Evolutionary conservation across 1,140 invertebrate species (phyloP).

Genomic region (Drosophila setifemur): DNA sequence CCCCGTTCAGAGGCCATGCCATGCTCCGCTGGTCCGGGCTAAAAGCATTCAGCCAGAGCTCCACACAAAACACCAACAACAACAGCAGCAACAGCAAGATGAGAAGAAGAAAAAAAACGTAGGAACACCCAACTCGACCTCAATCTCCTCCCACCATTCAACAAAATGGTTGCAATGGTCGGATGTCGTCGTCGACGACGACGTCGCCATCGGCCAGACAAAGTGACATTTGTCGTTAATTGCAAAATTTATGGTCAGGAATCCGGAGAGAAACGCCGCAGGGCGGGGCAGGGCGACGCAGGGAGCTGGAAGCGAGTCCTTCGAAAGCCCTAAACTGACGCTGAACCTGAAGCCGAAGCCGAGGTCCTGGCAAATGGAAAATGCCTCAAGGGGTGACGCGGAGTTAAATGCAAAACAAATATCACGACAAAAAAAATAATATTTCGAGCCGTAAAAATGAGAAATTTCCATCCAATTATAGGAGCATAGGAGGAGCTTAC

Average conservation of each 20-base stretch:
- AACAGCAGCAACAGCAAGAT: no score
- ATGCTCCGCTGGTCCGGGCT: constrained; percentile 61
- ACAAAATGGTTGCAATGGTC: constrained; percentile 42
- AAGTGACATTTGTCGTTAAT: constrained; percentile 81
- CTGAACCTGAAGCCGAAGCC: no score
- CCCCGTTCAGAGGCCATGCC: constrained; percentile 15
- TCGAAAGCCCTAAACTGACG: constrained; percentile 2
- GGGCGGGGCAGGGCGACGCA: not conserved
- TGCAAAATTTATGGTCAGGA: constrained; percentile 77
- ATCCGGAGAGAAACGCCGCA: constrained; percentile 28
- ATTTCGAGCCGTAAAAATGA: constrained; percentile 13
- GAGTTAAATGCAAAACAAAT: constrained; percentile 39
- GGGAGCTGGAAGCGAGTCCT: constrained; percentile 4
- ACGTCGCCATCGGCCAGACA: constrained; percentile 56
- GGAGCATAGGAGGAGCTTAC: constrained; percentile 51
- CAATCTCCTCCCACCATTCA: not conserved
- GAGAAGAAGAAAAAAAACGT: constrained; percentile 1
- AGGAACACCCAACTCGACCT: not conserved
- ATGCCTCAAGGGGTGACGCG: constrained; percentile 27
- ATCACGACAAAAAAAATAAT: constrained; percentile 3
- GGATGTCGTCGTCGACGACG: constrained; percentile 37
- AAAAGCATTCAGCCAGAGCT: constrained; percentile 56
- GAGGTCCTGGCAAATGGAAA: constrained; percentile 11
- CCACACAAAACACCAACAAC: constrained; percentile 6
- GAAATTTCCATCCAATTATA: constrained; percentile 31